phyloP scores from a whole-genome alignment of 2,888 invertebrate genomes.

The Pterostichus madidus region DNA sequence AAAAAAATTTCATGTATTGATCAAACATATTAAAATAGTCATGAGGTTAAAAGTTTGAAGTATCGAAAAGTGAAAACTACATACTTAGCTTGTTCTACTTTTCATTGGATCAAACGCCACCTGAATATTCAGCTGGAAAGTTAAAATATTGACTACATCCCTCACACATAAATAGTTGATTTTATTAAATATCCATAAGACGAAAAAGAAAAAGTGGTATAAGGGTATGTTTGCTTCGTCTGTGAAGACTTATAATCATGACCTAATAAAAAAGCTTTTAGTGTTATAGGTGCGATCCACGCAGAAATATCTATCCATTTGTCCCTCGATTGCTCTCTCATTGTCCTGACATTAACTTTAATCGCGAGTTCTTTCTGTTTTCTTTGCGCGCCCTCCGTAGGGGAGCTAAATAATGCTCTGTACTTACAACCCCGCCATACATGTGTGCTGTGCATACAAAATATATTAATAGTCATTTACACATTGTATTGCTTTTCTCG shows the following conservation, averaged over 20 bases:
- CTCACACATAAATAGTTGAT: conserved; percentile 17
- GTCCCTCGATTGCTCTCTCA: conserved; percentile 46
- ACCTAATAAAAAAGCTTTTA: conserved; percentile 56
- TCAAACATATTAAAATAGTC: conserved; percentile 15
- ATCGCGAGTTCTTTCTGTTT: conserved; percentile 52
- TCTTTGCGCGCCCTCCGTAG: conserved; percentile 16
- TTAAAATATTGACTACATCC: conserved; percentile 8
- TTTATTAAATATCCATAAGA: conserved; percentile 4
- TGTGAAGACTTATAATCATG: conserved; percentile 40
- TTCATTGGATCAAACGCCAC: background rate
- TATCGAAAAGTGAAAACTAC: too few species aligned
- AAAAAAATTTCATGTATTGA: background rate
- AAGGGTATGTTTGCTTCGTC: conserved; percentile 5
- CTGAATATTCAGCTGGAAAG: background rate
- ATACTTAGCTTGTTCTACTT: too few species aligned
- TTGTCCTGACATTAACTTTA: conserved; percentile 56
- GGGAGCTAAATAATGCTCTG: conserved; percentile 41
- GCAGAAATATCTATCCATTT: conserved; percentile 56
- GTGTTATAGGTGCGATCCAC: conserved; percentile 48
- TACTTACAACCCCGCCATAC: conserved; percentile 33
- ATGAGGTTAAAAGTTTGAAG: background rate
- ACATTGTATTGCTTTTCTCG: conserved; percentile 28
- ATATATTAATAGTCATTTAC: conserved; percentile 56
- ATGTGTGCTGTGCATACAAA: conserved; percentile 37
- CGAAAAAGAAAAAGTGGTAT: conserved; percentile 7